Conservation (phyloP, 2,888 invertebrate species). For the Drosophila setosimentum region DNA sequence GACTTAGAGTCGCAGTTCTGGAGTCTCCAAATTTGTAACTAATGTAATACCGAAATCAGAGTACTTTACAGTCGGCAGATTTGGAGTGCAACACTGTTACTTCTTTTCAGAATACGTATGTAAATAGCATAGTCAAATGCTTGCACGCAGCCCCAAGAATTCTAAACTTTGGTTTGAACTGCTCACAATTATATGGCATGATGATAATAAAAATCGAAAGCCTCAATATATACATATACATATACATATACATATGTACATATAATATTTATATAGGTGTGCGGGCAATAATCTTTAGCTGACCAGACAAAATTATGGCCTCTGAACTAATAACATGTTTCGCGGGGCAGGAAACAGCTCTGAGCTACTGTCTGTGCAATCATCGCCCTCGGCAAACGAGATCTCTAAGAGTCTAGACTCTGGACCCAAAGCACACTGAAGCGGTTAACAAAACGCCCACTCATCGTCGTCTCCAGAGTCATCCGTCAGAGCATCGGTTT, state of each 20-base stretch:
- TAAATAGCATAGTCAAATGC: slow-evolving; percentile 14
- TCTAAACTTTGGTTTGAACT: slow-evolving; percentile 1
- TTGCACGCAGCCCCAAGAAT: not conserved
- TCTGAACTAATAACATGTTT: slow-evolving; percentile 65
- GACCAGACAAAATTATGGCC: slow-evolving; percentile 46
- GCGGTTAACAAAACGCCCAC: slow-evolving; percentile 70
- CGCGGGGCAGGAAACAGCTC: slow-evolving; percentile 55
- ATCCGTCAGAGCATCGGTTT: slow-evolving; percentile 28
- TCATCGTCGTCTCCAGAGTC: slow-evolving; percentile 55
- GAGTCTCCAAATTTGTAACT: not conserved
- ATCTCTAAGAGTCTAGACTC: slow-evolving; percentile 32
- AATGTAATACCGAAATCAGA: not conserved
- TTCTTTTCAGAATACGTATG: slow-evolving; percentile 2
- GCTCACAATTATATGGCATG: slow-evolving; percentile 62
- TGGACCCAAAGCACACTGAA: slow-evolving; percentile 32
- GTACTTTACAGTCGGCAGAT: not conserved
- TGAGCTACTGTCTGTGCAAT: slow-evolving; percentile 54
- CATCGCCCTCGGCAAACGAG: slow-evolving; percentile 21
- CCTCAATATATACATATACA: slow-evolving; percentile 1
- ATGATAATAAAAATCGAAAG: slow-evolving; percentile 53
- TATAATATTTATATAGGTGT: not conserved
- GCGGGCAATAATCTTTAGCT: slow-evolving; percentile 41
- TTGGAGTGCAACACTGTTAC: not conserved
- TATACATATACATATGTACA: not conserved
- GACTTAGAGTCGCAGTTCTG: not conserved